Conservation (phyloP, 2,797 vertebrate species). For the Scolopax bukidnonensis region DNA sequence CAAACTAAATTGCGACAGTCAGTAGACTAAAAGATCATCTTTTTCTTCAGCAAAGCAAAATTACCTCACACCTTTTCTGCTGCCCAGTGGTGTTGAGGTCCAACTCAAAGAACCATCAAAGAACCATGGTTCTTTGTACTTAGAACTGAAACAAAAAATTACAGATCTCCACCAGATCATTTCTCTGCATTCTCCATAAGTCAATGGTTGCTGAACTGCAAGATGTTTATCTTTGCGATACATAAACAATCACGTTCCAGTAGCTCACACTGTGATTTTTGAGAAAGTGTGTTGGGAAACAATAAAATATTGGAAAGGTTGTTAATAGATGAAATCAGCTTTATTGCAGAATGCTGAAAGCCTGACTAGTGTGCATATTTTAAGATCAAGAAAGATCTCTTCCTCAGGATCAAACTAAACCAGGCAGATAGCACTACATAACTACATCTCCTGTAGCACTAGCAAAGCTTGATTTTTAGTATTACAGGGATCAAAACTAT, state of each 20-base stretch:
- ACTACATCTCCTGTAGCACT: neutral
- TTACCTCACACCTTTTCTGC: neutral
- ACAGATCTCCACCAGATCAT: neutral
- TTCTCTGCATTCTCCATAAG: neutral
- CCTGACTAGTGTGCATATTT: neutral
- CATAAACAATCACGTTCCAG: neutral
- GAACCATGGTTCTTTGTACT: neutral
- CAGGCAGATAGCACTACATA: neutral
- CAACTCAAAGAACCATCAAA: neutral
- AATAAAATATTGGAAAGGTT: neutral
- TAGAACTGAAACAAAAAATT: neutral
- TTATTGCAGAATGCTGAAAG: neutral
- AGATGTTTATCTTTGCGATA: neutral
- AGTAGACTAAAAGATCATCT: neutral
- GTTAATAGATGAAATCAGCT: neutral
- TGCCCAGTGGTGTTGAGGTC: neutral
- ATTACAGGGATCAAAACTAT: neutral
- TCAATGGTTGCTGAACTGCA: neutral
- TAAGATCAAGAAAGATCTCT: neutral
- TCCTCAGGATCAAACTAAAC: neutral
- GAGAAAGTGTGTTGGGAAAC: neutral
- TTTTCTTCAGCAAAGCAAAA: neutral
- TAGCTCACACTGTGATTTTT: neutral
- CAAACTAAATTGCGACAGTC: neutral
- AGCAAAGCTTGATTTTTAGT: neutral